Base-by-base conservation (phyloP, 1,140 invertebrate genomes). In the Uloborus diversus region DNA sequence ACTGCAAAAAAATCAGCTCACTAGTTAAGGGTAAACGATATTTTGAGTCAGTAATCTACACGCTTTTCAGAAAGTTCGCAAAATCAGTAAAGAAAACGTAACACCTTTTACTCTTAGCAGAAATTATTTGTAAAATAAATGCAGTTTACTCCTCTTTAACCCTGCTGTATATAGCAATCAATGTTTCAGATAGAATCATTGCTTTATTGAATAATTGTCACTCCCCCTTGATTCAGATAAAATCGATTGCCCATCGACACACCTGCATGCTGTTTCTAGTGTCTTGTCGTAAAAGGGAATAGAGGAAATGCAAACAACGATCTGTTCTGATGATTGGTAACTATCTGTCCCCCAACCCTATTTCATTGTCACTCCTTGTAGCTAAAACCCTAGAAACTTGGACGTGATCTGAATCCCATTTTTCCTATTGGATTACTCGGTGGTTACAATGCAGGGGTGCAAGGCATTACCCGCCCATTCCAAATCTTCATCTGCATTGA, bases 401-500 rank as follows among this genome's bases (percentile, higher is more conserved):
- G 61, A 78, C 73, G 73, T 78, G 73, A 59, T 66, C 49, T 13
- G 73, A 65, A 65, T 78, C 13, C 32, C 28, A 78, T 62, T 78
- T 78, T 78, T 78, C 61, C 73, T 66, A 78, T 65, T 78, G 61
- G 73, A 66, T 65, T 73, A 73, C 69, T 30, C 32, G 56, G 69
- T 28, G 56, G 69, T 73, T 78, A 78, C 61, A 78, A 51, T 64
- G 71, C n/a, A 51, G 20, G 56, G 56, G 59, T 59, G 56, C 53
- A 56, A 56, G 73, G 62, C 65, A 56, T 65, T 53, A 56, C 57
- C 71, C 9, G 37, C 71, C 71, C 20, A 33, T 20, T 28, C 71
- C 28, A 66, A 66, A 78, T 78, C 73, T 78, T 78, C 73, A 78
- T 78, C 73, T 78, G 56, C 73, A 78, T 78, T 65, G 73, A 78